These are phyloP conservation scores for Mobula birostris DNA, from an alignment of 2,113 vertebrate species.

Conservation along the genomic window DNA sequence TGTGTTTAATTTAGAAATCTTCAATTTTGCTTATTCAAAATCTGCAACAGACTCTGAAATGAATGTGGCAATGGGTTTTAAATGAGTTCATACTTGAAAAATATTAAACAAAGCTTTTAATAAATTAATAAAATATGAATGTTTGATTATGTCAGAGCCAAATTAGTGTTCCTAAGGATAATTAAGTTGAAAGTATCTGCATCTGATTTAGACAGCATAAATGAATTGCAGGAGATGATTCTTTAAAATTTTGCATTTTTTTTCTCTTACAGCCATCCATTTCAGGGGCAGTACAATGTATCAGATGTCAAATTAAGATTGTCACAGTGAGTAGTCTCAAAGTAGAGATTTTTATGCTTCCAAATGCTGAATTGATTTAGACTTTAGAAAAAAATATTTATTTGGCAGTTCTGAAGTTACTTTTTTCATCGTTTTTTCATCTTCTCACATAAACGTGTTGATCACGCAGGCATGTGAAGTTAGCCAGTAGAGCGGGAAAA, in stretches of 20 bases:
- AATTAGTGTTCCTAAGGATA: too few relatives aligned
- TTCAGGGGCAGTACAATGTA: conserved; percentile 93
- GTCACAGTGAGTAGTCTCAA: conserved; percentile 80
- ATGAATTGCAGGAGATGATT: neutral
- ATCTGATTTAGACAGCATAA: neutral
- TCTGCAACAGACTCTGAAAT: neutral
- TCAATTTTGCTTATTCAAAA: neutral
- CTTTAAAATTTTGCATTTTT: neutral
- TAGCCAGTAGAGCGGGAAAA: too few relatives aligned
- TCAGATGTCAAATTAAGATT: conserved; percentile 86
- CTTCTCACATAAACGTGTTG: neutral
- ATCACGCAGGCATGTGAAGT: too few relatives aligned
- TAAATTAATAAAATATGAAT: neutral
- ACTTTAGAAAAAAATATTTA: neutral
- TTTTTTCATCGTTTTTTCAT: neutral
- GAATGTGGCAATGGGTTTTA: neutral
- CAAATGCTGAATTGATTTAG: too few relatives aligned
- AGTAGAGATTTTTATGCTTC: neutral
- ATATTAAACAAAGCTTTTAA: neutral
- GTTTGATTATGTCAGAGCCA: neutral
- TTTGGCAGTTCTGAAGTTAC: neutral
- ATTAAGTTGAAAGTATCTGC: neutral
- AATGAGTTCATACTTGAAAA: neutral
- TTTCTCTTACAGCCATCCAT: conserved; percentile 72
- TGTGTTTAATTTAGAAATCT: neutral